phyloP scores from a whole-genome alignment of 2,888 invertebrate species.

The Gortyna flavago region DNA sequence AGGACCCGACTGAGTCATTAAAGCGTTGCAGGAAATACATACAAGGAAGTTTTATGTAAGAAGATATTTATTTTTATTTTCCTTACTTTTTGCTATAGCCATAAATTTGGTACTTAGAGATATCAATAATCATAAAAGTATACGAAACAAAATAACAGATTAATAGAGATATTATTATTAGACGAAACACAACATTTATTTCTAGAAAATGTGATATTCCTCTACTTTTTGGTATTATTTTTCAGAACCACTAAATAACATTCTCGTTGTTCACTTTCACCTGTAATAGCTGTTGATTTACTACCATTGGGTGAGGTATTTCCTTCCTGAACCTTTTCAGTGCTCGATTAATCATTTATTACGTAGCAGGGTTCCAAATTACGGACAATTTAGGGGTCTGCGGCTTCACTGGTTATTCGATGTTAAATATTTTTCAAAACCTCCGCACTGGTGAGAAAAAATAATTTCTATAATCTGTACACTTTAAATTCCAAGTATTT shows the following conservation, averaged over 20 bases:
- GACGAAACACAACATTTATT: neutral
- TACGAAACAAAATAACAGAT: slow-evolving; percentile 1
- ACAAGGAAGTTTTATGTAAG: slow-evolving; percentile 7
- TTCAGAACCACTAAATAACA: slow-evolving; percentile 42
- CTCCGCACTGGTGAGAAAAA: neutral
- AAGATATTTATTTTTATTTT: slow-evolving; percentile 6
- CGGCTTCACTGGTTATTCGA: slow-evolving; percentile 34
- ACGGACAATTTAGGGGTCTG: slow-evolving; percentile 49
- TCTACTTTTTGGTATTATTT: slow-evolving; percentile 36
- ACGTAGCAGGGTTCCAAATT: slow-evolving; percentile 53
- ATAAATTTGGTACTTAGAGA: slow-evolving; percentile 22
- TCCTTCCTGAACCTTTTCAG: slow-evolving; percentile 66
- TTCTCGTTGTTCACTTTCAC: slow-evolving; percentile 45
- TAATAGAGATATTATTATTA: neutral
- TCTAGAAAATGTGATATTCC: slow-evolving; percentile 20
- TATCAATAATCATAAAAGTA: slow-evolving; percentile 32
- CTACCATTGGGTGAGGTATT: slow-evolving; percentile 58
- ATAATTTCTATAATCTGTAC: slow-evolving; percentile 18
- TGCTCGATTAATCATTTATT: slow-evolving; percentile 66
- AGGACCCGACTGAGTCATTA: neutral
- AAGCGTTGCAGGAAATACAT: slow-evolving; percentile 17
- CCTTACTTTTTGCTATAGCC: neutral
- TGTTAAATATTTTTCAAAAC: slow-evolving; percentile 29
- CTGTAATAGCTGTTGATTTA: slow-evolving; percentile 65
- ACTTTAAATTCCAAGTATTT: slow-evolving; percentile 7